Percentiles rank a stretch among this genome's conserved stretches.
These are phyloP conservation scores for Drosophila paranaensis DNA, from an alignment of 2,888 invertebrate species.

Conservation along the genomic window DNA sequence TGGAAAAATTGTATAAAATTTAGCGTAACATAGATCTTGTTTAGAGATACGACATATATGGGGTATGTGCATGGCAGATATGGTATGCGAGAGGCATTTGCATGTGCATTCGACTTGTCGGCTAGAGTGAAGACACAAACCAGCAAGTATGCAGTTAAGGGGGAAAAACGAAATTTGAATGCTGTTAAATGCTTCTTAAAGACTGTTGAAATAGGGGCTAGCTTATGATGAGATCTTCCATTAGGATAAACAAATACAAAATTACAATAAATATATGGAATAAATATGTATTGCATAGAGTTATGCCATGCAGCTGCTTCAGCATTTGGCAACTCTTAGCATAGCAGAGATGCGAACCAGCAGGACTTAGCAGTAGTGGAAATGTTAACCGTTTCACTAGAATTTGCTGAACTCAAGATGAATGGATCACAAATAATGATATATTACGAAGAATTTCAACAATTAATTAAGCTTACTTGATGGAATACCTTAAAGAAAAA, in stretches of 20 bases:
- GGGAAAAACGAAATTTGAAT: neutral
- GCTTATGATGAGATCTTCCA: neutral
- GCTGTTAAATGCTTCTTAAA: neutral
- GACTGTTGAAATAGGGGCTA: neutral
- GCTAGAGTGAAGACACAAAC: conserved; percentile 1
- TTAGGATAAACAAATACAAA: neutral
- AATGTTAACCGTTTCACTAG: neutral
- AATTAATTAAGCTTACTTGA: neutral
- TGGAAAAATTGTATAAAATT: neutral
- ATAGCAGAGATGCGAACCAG: neutral
- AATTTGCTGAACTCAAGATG: neutral
- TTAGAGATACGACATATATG: neutral
- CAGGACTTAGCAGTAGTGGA: neutral
- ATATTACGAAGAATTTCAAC: neutral
- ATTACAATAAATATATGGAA: no score
- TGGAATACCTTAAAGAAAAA: neutral
- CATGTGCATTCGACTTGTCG: neutral
- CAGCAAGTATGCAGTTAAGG: neutral
- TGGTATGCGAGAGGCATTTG: neutral
- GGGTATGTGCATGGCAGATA: neutral
- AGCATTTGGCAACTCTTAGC: neutral
- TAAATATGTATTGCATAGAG: neutral
- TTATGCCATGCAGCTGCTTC: rapidly evolving
- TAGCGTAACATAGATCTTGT: neutral
- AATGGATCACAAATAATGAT: neutral